phyloP scores from a whole-genome alignment of 2,888 invertebrate genomes.

The Pinctada fucata region DNA sequence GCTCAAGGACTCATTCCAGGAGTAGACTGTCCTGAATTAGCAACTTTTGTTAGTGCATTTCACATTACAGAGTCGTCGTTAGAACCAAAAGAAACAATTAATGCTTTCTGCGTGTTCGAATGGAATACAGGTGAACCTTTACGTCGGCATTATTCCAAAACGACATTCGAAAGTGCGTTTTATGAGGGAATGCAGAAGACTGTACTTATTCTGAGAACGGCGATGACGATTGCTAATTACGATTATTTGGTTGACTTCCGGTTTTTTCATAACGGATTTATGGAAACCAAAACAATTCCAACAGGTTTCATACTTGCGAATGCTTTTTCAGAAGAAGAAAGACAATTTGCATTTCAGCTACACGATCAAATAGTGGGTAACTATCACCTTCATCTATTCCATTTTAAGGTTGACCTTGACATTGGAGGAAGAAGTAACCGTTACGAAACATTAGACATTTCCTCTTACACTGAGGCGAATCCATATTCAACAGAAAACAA shows the following conservation, averaged over 20 bases:
- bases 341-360: constrained; percentile 52
- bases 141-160: constrained; percentile 52
- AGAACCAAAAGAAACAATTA: constrained; percentile 29
- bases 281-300: constrained; percentile 58
- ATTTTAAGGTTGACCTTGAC: constrained; percentile 64
- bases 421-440: constrained; percentile 57
- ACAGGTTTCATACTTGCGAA: constrained; percentile 62
- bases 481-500: constrained; percentile 12
- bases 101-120: constrained; percentile 65
- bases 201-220: constrained; percentile 56
- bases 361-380: constrained; percentile 49
- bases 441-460: constrained; percentile 59
- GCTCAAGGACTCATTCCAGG: constrained; percentile 63
- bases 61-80: constrained; percentile 38
- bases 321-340: constrained; percentile 42
- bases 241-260: constrained; percentile 64
- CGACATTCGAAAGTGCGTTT: constrained; percentile 26
- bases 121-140: constrained; percentile 59
- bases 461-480: constrained; percentile 36
- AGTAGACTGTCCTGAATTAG: constrained; percentile 67
- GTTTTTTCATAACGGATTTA: constrained; percentile 62
- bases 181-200: constrained; percentile 58
- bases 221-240: constrained; percentile 61
- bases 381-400: constrained; percentile 61
- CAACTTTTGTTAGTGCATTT: constrained; percentile 56